Evolutionary conservation across 1,140 invertebrate species (phyloP), one percentile per base, ranked within the genome.

Genomic region (Dreissena polymorpha): DNA sequence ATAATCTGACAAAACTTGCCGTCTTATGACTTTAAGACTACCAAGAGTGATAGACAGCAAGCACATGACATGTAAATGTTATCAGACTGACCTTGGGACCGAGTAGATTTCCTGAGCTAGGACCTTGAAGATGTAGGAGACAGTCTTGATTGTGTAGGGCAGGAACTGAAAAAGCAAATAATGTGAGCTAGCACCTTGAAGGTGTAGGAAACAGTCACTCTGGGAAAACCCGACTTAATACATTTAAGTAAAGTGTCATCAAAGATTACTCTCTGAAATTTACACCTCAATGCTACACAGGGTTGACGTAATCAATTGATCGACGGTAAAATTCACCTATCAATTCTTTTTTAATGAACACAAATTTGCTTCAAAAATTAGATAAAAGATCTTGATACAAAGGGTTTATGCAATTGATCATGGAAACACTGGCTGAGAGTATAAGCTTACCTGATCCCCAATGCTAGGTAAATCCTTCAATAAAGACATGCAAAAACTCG

Each of bases 401-500:
- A 39, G 3, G 39, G 39, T 39, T 39, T 39, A 8, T 5, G 2
- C 8, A 2, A 39, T 8, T 39, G 39, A 39, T 39, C 8, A 39
- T 39, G 3, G 8, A 5, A 39, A 39, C 39, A 39, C 8, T 39
- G 39, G 39, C 39, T 39, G 39, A 5, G 39, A 5, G 39, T 39
- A 39, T 39, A 39, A 39, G 39, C 39, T 39, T 39, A 39, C 39
- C 39, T 39, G 39, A 39, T 39, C 39, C 39, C 39, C 39, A 39
- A 39, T n/a, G 5, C 39, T 25, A 0, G 73, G 60, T 0, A 91
- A 57, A 71, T 90, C 86, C 60, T 83, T 71, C 8, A 79, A 84
- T 74, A 92, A 73, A n/a, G 90, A 88, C 21, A 80, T 81, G 83
- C 88, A 87, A 14, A 92, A 86, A 87, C 89, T 91, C 10, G 83